These are phyloP conservation scores for Augochlorella aurata DNA, from an alignment of 2,888 invertebrate species.

Conservation along the genomic window DNA sequence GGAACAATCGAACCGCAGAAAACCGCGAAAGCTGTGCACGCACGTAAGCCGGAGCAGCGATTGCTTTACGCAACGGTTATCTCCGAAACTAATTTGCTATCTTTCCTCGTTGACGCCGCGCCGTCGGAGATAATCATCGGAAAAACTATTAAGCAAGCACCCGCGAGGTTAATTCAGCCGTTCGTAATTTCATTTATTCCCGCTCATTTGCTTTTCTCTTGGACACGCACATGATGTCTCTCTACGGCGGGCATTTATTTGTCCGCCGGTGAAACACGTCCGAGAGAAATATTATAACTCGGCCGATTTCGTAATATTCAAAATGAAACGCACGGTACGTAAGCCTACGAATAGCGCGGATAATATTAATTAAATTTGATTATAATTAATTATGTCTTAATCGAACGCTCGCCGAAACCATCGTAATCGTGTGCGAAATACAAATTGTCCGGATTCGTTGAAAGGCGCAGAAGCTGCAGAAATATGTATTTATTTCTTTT, in stretches of 20 bases:
- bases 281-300: neutral
- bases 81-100: constrained; percentile 54
- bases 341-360: too few species aligned
- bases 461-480: too few species aligned
- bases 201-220: constrained; percentile 20
- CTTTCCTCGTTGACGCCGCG: constrained; percentile 35
- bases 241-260: constrained; percentile 15
- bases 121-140: constrained; percentile 46
- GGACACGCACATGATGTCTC: neutral
- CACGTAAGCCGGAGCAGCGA: constrained; percentile 25
- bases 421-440: too few species aligned
- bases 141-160: constrained; percentile 51
- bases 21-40: constrained; percentile 30
- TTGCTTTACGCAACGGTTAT: constrained; percentile 48
- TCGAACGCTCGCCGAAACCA: too few species aligned
- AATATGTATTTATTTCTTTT: too few species aligned
- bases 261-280: neutral
- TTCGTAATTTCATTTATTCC: constrained; percentile 39
- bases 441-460: too few species aligned
- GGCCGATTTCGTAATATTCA: neutral
- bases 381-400: too few species aligned
- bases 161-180: constrained; percentile 35
- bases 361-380: too few species aligned
- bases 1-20: constrained; percentile 36
- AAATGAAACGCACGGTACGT: neutral